Evolutionary conservation across 2,888 invertebrate genomes (phyloP).

Genomic region (Octonoba sinensis): DNA sequence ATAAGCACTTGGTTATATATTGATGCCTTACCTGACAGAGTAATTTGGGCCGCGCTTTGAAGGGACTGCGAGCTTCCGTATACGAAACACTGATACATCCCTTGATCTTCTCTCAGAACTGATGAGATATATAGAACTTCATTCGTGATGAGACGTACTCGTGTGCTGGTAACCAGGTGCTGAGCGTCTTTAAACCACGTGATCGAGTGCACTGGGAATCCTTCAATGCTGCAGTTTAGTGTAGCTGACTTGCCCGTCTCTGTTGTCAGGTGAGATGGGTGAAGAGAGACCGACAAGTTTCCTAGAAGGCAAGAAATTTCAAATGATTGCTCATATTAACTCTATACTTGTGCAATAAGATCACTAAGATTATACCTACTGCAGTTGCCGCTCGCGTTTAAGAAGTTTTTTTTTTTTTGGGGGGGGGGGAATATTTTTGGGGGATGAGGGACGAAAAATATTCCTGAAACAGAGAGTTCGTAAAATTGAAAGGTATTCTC

Average conservation of each 20-base stretch:
- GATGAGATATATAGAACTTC: conserved; percentile 74
- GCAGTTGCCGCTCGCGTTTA: too few relatives aligned
- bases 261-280: conserved; percentile 71
- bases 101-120: conserved; percentile 85
- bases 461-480: too few relatives aligned
- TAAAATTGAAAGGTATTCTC: too few relatives aligned
- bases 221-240: conserved; percentile 88
- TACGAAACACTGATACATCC: conserved; percentile 92
- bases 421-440: too few relatives aligned
- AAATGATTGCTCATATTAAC: background rate
- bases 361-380: too few relatives aligned
- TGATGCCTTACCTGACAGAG: conserved; percentile 76
- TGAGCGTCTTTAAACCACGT: conserved; percentile 86
- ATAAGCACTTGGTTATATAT: too few relatives aligned
- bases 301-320: conserved; percentile 15
- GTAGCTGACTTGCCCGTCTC: conserved; percentile 87
- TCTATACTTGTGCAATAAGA: background rate
- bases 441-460: too few relatives aligned
- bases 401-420: too few relatives aligned
- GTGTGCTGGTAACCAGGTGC: conserved; percentile 73
- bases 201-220: conserved; percentile 84
- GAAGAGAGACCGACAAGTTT: conserved; percentile 51
- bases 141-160: conserved; percentile 62
- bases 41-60: conserved; percentile 84
- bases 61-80: conserved; percentile 87